Evolutionary conservation across 2,113 vertebrate species (phyloP), one percentile per base, ranked within the genome.

Genomic region (Oostethus manadensis): DNA sequence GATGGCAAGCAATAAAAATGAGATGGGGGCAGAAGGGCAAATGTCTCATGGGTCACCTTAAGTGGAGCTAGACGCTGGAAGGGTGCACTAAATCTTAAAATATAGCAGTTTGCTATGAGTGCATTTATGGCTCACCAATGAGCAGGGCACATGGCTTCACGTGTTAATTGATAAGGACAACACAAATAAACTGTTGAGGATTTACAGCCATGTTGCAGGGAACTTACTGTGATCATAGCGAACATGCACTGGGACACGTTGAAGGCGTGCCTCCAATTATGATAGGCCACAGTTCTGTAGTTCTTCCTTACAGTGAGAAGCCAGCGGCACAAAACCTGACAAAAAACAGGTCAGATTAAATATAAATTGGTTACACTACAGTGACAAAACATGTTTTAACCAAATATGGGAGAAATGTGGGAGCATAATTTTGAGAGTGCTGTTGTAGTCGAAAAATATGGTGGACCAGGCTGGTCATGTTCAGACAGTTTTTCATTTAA

Each of bases 231-330:
- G 69, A 92, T 91, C 86, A 92, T 91, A 10, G 76, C 56, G 13
- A 91, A 92, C 89, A 92, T 92, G 84, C 90, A 92, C 76, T 92
- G 90, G 0, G 88, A 89, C 56, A 92, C 90, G 20, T 91, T 91
- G 66, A 92, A 92, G 60, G 90, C 90, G 11, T 92, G 90, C 10
- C 89, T 87, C 90, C 90, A 92, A 83, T 92, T 92, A 58, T 92
- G 90, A 71, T 92, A 92, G 0, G 87, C 88, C 62, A 92, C 90
- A 6, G 88, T 89, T 59, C 90, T 88, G 66, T 91, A 92, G 81
- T 91, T 92, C 71, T 92, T 92, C 75, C 90, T 90, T 68, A 91
- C 89, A 16, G 90, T 92, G 62, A 92, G 78, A 61, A 92, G 80
- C 90, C 90, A 91, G 66, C 89, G 88, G 54, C 90, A 92, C 68